phyloP scores from a whole-genome alignment of 2,797 vertebrate genomes.

The Myoxocephalus aenaeus region DNA sequence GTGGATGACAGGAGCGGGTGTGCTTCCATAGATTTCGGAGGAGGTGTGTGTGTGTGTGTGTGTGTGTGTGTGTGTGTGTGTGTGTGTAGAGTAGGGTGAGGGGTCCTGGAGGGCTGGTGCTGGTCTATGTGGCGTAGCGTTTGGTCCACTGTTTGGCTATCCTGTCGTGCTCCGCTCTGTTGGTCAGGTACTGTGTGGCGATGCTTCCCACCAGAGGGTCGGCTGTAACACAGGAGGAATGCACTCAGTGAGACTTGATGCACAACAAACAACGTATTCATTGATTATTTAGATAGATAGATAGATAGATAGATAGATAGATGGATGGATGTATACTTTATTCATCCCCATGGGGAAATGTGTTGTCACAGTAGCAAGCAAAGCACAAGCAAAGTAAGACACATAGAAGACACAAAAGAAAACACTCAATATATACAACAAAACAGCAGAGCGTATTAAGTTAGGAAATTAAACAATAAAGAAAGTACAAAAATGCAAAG shows the following conservation, averaged over 20 bases:
- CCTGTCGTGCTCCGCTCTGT: constrained; percentile 95
- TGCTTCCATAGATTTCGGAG: constrained; percentile 73
- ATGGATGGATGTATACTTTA: too few relatives aligned
- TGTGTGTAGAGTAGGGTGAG: constrained; percentile 84
- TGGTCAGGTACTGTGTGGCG: constrained; percentile 94
- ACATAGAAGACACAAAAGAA: too few relatives aligned
- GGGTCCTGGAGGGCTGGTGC: constrained; percentile 16
- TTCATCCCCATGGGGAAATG: too few relatives aligned
- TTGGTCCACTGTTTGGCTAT: constrained; percentile 99
- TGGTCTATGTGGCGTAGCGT: constrained; percentile 93
- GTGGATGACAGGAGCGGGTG: constrained; percentile 62
- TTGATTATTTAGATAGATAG: too few relatives aligned
- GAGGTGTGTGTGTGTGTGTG: constrained; percentile 18
- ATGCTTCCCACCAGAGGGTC: constrained; percentile 95
- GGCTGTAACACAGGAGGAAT: constrained; percentile 77
- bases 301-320: too few relatives aligned
- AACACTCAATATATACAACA: too few relatives aligned
- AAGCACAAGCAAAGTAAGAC: too few relatives aligned
- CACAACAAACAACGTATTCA: not conserved
- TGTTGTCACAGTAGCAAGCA: too few relatives aligned
- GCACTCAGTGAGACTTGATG: constrained; percentile 1
- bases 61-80: constrained; percentile 20
- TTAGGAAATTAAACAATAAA: too few relatives aligned
- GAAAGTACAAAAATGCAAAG: too few relatives aligned
- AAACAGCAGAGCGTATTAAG: too few relatives aligned